Evolutionary conservation across 2,113 vertebrate genomes (phyloP), one percentile per base, ranked within the genome.

Genomic region (Cyphomyrus plagiostoma): DNA sequence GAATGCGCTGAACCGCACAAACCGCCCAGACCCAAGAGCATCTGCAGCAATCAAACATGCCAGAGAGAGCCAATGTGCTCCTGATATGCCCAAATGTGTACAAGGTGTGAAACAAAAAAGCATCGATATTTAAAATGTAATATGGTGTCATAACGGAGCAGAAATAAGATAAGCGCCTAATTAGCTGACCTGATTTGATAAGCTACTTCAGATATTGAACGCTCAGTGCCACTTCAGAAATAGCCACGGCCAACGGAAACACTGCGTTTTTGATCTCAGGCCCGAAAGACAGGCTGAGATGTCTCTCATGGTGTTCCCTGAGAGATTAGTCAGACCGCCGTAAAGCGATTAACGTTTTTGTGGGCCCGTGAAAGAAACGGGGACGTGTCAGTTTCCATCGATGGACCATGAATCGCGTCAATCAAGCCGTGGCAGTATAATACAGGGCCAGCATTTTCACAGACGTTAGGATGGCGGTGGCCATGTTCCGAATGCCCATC

Each of bases 131-230:
- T 66, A 26, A 66, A 66, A 66, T 58, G 56, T 58, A 95, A 94
- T 39, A 90, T 90, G 93, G 94, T 94, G 94, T 95, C 95, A 96
- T 95, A 92, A 92, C 92, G 94, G 93, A 95, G 94, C 94, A 90
- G 93, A 93, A 95, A 95, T 94, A 94, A 95, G 94, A 94, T 96
- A 96, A 96, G 95, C 96, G 94, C 95, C 95, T 96, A 95, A 96
- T 96, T 96, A 96, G 95, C 94, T 95, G 95, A 96, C 95, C 94
- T 93, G 96, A 95, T 96, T 96, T 93, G 91, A 94, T 96, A 96
- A 96, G 94, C 95, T 94, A 92, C 94, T 96, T 96, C 95, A 92
- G 94, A 93, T 94, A 94, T 93, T 96, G 96, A 96, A 93, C 94
- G 92, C 89, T 30, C 90, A 95, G 94, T 94, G 92, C 93, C 93